Conservation (phyloP, 2,113 vertebrate genomes). For the Stegastes partitus region DNA sequence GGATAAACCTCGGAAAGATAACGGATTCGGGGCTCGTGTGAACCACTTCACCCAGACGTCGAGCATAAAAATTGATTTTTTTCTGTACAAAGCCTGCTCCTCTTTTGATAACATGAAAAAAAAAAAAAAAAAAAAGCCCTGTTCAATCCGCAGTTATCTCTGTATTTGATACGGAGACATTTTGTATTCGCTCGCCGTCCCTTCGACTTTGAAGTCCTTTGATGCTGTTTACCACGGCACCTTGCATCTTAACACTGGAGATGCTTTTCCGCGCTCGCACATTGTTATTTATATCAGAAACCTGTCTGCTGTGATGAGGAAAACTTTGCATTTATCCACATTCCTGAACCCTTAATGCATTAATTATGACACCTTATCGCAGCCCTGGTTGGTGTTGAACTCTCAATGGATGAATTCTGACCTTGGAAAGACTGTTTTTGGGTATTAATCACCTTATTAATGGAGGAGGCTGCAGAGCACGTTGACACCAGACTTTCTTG, state of each 20-base stretch:
- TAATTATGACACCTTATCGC: constrained; percentile 20
- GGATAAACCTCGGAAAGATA: constrained; percentile 15
- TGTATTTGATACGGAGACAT: constrained; percentile 43
- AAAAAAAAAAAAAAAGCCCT: not conserved
- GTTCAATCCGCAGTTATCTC: constrained; percentile 42
- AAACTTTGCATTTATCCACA: constrained; percentile 25
- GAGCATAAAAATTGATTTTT: constrained; percentile 34
- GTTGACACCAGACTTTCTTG: constrained; percentile 24
- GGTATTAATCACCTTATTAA: constrained; percentile 50
- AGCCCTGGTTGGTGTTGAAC: constrained; percentile 33
- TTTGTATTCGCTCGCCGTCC: constrained; percentile 52
- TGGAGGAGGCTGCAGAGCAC: constrained; percentile 24
- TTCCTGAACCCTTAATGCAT: constrained; percentile 11
- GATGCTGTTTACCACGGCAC: constrained; percentile 31
- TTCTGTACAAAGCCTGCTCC: constrained; percentile 33
- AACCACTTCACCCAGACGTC: constrained; percentile 43
- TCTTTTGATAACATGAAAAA: constrained; percentile 52
- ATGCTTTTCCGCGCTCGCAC: constrained; percentile 23
- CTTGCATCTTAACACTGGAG: constrained; percentile 31
- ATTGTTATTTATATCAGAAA: constrained; percentile 47
- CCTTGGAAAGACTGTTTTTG: constrained; percentile 51
- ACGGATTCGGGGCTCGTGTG: constrained; percentile 40
- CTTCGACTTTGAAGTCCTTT: constrained; percentile 55
- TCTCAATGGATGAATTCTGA: constrained; percentile 37
- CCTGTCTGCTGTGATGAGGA: constrained; percentile 5